Percentiles rank a stretch among this genome's conserved stretches.
Conservation (phyloP, 2,888 invertebrate genomes). For the Frankliniella intonsa region DNA sequence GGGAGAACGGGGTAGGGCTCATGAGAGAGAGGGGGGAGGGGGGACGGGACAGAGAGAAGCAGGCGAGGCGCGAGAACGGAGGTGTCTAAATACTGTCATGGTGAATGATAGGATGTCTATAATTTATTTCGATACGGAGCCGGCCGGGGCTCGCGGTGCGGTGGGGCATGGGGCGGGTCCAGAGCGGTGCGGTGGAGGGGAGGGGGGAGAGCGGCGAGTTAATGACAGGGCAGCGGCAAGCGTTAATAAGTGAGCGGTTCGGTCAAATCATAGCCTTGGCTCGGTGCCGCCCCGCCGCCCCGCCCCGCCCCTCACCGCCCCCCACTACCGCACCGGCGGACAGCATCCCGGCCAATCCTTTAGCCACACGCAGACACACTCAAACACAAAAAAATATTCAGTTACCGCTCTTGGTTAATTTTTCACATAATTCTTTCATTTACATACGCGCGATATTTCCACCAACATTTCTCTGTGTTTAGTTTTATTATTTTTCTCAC, state of each 20-base stretch:
- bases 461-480: too few species aligned
- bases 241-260: conserved; percentile 26
- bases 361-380: too few species aligned
- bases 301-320: conserved; percentile 32
- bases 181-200: conserved; percentile 29
- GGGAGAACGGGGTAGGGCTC: too few species aligned
- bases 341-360: neutral
- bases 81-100: conserved; percentile 26
- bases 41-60: neutral
- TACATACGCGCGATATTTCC: too few species aligned
- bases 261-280: conserved; percentile 20
- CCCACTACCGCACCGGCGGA: conserved; percentile 32
- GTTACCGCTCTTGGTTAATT: too few species aligned
- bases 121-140: conserved; percentile 22
- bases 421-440: too few species aligned
- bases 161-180: neutral
- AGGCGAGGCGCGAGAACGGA: neutral
- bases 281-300: conserved; percentile 23
- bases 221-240: conserved; percentile 44
- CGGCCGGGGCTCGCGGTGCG: neutral
- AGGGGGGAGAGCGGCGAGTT: conserved; percentile 33
- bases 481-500: too few species aligned
- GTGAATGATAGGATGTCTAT: conserved; percentile 26
- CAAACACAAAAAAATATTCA: too few species aligned
- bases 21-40: too few species aligned